A percentile compares a stretch with the other conserved stretches of the same genome.
Conservation (phyloP, 2,888 invertebrate species). For the Parnassius glacialis region DNA sequence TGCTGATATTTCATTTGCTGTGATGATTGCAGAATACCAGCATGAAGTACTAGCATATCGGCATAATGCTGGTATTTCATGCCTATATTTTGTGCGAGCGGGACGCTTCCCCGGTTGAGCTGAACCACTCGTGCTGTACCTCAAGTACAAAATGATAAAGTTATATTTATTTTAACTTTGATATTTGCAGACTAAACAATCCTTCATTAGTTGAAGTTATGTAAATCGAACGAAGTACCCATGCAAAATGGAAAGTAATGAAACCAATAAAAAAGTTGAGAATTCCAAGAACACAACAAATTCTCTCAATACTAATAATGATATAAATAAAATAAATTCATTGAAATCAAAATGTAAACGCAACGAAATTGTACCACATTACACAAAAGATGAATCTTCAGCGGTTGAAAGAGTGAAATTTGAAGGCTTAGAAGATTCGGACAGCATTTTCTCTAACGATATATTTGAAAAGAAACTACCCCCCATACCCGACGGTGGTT, state of each 20-base stretch:
- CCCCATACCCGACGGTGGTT: slow-evolving; percentile 89
- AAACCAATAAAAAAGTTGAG: not conserved
- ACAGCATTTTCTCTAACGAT: slow-evolving; percentile 68
- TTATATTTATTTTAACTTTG: not conserved
- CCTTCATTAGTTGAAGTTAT: slow-evolving; percentile 3
- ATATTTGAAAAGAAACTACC: slow-evolving; percentile 66
- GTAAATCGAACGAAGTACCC: not conserved
- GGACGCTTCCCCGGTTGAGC: too few species aligned
- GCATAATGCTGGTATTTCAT: not conserved
- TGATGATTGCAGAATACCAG: not conserved
- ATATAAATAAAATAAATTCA: slow-evolving; percentile 64
- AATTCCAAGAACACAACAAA: slow-evolving; percentile 29
- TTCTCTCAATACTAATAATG: slow-evolving; percentile 35
- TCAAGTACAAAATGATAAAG: not conserved
- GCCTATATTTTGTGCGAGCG: not conserved
- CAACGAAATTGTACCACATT: slow-evolving; percentile 46
- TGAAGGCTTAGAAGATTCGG: slow-evolving; percentile 68
- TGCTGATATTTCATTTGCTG: too few species aligned
- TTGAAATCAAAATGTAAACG: slow-evolving; percentile 52
- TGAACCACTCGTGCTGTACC: not conserved
- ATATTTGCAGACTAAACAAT: slow-evolving; percentile 8
- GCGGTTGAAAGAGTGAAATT: slow-evolving; percentile 68
- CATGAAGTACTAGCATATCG: not conserved
- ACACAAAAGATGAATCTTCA: slow-evolving; percentile 37
- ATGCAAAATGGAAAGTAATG: slow-evolving; percentile 8